phyloP scores from a whole-genome alignment of 2,113 vertebrate genomes.

The cattle (Bos taurus) region DNA sequence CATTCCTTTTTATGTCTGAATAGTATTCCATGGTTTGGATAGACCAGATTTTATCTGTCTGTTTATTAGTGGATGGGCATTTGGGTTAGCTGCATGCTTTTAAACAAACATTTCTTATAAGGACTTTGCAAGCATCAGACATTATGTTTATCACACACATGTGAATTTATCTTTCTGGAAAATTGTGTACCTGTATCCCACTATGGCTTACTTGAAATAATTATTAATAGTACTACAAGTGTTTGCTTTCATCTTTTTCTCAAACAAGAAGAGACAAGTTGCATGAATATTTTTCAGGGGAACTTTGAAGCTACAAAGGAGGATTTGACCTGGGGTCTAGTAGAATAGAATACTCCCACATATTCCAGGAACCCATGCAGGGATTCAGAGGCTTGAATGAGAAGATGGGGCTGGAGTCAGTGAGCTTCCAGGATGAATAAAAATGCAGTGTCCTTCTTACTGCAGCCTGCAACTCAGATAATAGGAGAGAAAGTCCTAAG shows the following conservation, averaged over 20 bases:
- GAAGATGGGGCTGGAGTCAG: neutral
- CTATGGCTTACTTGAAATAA: neutral
- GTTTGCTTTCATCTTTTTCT: neutral
- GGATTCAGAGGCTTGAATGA: neutral
- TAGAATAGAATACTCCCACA: neutral
- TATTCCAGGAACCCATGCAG: neutral
- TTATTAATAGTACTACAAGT: neutral
- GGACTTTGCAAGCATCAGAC: neutral
- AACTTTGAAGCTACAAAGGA: neutral
- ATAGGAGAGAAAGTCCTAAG: neutral
- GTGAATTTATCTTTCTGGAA: neutral
- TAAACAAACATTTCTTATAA: neutral
- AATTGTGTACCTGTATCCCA: neutral
- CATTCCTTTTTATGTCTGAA: neutral
- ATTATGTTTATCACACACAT: neutral
- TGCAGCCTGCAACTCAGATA: neutral
- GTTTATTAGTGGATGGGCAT: neutral
- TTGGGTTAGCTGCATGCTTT: neutral
- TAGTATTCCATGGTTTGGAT: neutral
- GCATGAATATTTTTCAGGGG: neutral
- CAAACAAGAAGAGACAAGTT: neutral
- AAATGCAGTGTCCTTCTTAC: neutral
- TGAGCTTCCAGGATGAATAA: neutral
- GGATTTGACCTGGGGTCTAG: neutral
- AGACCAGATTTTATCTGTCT: neutral